Base-by-base conservation (phyloP, 2,888 invertebrate species). In the Epiblema foenella region DNA sequence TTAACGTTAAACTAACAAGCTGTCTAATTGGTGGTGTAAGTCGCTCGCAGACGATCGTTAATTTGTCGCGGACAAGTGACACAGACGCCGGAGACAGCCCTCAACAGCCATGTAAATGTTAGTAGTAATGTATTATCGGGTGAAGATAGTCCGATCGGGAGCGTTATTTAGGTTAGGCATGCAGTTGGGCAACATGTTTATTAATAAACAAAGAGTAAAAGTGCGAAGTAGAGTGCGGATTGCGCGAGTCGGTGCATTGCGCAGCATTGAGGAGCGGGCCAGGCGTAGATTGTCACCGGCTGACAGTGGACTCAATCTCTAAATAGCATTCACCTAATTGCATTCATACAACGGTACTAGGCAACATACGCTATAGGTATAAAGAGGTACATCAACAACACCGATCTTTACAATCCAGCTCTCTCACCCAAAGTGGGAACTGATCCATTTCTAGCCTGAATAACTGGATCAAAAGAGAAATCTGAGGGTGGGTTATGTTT, bases 381-480 rank as follows among this genome's bases (percentile, higher is more conserved):
- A 83, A 81, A 78, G 83, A 83, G 81, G 82, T 86, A 90, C 88
- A 89, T 85, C 81, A 84, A 90, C 92, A 92, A 92, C 93, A 93
- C 83, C 85, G 85, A 92, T 86, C 82, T 85, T 85, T 89, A 89
- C 82, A 86, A 87, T 83, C 81, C 90, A 90, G 92, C 92, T 89
- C 91, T 94, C 94, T 94, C 94, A 95, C 95, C 94, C 93, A 95
- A 85, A 89, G 94, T 94, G 91, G 94, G 94, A 90, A 94, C 93
- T 89, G 94, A 93, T 94, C 94, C 94, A 89, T 94, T 94, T 94
- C 94, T 94, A 94, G 94, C 87, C 92, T 94, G 94, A 92, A 94
- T 92, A 88, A 94, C 95, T 95, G 94, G 91, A 85, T 90, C 88
- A 87, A 85, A 89, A 90, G 82, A 88, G 83, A 90, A 90, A 90